Evolutionary conservation across 2,888 invertebrate genomes (phyloP), one percentile per base, ranked within the genome.

Genomic region (Cenopis cana): DNA sequence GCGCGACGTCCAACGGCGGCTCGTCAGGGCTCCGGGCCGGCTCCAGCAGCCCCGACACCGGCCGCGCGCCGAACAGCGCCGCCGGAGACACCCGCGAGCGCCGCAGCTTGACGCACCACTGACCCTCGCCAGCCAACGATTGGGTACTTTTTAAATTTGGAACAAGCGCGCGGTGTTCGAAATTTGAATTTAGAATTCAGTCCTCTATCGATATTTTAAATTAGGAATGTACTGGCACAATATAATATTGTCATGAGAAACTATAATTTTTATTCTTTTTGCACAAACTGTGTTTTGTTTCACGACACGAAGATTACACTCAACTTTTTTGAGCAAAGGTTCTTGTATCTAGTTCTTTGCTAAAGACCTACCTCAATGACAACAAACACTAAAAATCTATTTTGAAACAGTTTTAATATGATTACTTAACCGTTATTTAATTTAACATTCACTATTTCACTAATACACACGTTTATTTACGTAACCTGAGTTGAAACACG

Each of bases 31-130:
- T 91, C 66, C 94, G 81, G 55, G 87, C 89, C 10, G 91, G 93
- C 77, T 93, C 93, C 77, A 93, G 87, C 78, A 94, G 86, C 67
- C 94, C 94, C 38, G 93, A 94, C 74, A 94, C 90, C 55, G 94
- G 91, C 78, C 94, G 89, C 71, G 94, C 94, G 77, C 94, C 94
- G 87, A 94, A 93, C 92, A 94, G 74, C 57, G 93, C 92, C 84
- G 92, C 94, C 85, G 94, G 91, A 74, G 93, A 89, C 74, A 90
- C 91, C 82, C 89, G 85, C 79, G 93, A 90, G 67, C 93, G 91
- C 84, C 92, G 90, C 93, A 91, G 90, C 81, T 91, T 91, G 91
- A 82, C 76, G 2, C 33, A 33, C 18, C 69, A 74, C 79, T 76
- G 73, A 76, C 9, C 36, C 61, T 36, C 75, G 69, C 75, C 38